phyloP scores from a whole-genome alignment of 2,888 invertebrate species.

The Tortricodes alternella region DNA sequence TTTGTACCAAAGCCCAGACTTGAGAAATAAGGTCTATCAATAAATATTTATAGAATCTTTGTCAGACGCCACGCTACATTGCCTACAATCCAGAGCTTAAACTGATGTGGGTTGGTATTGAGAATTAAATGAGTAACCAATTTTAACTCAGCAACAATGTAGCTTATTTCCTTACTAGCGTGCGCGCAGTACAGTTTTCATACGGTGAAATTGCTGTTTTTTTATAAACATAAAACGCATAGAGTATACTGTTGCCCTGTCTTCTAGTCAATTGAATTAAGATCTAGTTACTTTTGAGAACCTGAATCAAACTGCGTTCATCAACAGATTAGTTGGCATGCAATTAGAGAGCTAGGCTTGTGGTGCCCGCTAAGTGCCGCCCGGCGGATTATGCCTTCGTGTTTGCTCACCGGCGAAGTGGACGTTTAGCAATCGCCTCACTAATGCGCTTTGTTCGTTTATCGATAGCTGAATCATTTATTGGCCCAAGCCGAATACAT shows the following conservation, averaged over 20 bases:
- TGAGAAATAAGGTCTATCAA: slow-evolving; percentile 71
- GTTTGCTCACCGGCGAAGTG: slow-evolving; percentile 69
- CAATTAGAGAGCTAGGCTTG: slow-evolving; percentile 77
- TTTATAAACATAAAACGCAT: neutral
- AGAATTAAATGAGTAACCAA: neutral
- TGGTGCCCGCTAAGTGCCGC: slow-evolving; percentile 74
- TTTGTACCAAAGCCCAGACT: slow-evolving; percentile 60
- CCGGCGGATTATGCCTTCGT: slow-evolving; percentile 76
- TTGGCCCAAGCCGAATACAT: slow-evolving; percentile 38
- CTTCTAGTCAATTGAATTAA: slow-evolving; percentile 17
- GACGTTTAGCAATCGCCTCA: slow-evolving; percentile 68
- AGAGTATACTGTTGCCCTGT: slow-evolving; percentile 6
- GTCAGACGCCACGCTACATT: slow-evolving; percentile 66
- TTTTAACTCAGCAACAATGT: no score
- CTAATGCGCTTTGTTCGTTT: slow-evolving; percentile 70
- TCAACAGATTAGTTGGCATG: slow-evolving; percentile 76
- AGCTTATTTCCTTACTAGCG: no score
- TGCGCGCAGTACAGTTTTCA: neutral
- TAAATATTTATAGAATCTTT: slow-evolving; percentile 72
- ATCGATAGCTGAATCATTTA: slow-evolving; percentile 68
- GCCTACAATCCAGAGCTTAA: slow-evolving; percentile 69
- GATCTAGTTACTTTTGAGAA: slow-evolving; percentile 25
- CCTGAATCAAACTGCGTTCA: slow-evolving; percentile 56
- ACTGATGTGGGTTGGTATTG: slow-evolving; percentile 52
- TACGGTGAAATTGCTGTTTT: neutral